Evolutionary conservation across 2,888 invertebrate genomes (phyloP), one percentile per base, ranked within the genome.

Genomic region (Apamea epomidion): DNA sequence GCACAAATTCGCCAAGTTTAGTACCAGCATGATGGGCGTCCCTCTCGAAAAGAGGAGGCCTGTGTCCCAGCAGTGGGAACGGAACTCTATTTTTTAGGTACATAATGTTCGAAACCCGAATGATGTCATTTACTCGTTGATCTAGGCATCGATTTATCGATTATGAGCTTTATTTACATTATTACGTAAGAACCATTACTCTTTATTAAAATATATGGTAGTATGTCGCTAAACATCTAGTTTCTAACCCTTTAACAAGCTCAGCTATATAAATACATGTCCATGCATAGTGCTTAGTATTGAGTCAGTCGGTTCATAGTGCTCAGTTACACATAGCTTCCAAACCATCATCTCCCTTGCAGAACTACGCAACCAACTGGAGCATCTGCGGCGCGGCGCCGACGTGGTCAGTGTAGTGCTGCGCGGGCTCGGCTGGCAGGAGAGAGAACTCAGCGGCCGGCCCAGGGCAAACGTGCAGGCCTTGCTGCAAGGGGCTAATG

Each of bases 401-500:
- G 97, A 96, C 86, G 91, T 94, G 0, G 95, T 96, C 25, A 93
- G 95, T 87, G 95, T 97, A 42, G 89, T 93, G 25, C 93, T 97
- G 21, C 94, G 97, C 2, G 96, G 94, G 0, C 92, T 96, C 0
- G 97, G 97, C 64, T 97, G 97, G 97, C 93, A 93, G 82, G 97
- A 97, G 87, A 91, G 96, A 0, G 95, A 94, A 51, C 92, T 97
- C 25, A 92, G 91, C 10, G 92, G 91, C 8, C 78, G 93, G 48
- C 94, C 94, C 0, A 78, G 81, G 4, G 93, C 94, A 0, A 62
- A 90, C n/a, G 93, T 93, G 2, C 89, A 84, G 8, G 88, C 76
- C 0, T 84, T 83, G 0, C 85, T 94, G 88, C 87, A 75, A 21
- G 81, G 5, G 0, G 95, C 95, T 3, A 90, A 93, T 64, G 93